Conservation (phyloP, 1,140 invertebrate genomes). For the Listronotus oregonensis region DNA sequence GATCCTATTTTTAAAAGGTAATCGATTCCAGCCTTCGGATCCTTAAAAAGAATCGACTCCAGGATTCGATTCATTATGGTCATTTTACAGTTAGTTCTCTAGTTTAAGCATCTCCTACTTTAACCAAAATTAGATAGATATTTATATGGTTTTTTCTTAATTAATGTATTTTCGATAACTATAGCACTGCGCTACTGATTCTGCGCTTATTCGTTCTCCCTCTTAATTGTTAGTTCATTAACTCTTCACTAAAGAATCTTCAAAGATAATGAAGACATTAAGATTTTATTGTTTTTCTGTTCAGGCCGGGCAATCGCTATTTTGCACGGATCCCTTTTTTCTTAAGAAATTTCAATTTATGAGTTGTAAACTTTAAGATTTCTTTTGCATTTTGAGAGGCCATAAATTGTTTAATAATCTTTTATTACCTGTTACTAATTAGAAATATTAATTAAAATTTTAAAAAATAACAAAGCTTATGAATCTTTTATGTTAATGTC, state of each 20-base stretch:
- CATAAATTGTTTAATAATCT: constrained; percentile 32
- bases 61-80: too few species aligned
- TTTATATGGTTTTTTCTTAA: too few species aligned
- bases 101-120: too few species aligned
- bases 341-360: constrained; percentile 28
- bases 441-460: constrained; percentile 32
- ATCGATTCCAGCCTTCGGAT: too few species aligned
- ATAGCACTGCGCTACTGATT: too few species aligned
- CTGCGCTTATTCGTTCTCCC: too few species aligned
- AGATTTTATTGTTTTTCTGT: constrained; percentile 22
- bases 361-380: constrained; percentile 23
- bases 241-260: constrained; percentile 20
- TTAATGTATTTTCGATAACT: too few species aligned
- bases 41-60: too few species aligned
- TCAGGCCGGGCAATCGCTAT: constrained; percentile 4
- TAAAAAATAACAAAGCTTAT: neutral
- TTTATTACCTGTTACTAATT: constrained; percentile 23
- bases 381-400: constrained; percentile 22
- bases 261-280: constrained; percentile 31
- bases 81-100: too few species aligned
- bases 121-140: too few species aligned
- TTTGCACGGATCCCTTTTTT: constrained; percentile 26
- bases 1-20: too few species aligned
- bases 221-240: constrained; percentile 8
- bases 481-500: neutral